These are phyloP conservation scores for Hymenochirus boettgeri DNA, from an alignment of 2,113 vertebrate species.

Conservation along the genomic window DNA sequence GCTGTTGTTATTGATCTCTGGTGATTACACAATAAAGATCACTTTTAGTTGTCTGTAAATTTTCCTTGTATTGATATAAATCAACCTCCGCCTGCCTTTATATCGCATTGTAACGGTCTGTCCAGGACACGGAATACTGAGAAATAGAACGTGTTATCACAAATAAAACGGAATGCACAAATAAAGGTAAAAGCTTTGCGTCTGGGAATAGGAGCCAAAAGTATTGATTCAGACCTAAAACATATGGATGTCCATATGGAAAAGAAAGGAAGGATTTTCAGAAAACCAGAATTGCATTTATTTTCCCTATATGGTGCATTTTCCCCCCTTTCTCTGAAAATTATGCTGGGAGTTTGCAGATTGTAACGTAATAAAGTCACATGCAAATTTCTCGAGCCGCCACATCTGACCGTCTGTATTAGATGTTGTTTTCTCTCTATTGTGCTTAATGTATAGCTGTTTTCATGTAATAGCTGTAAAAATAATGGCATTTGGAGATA, in stretches of 20 bases:
- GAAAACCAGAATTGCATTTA: constrained; percentile 62
- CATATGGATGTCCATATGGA: constrained; percentile 69
- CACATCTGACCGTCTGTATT: constrained; percentile 62
- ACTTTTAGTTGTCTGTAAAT: constrained; percentile 32
- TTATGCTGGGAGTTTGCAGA: constrained; percentile 50
- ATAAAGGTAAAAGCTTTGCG: constrained; percentile 66
- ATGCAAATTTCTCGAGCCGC: constrained; percentile 62
- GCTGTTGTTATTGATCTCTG: constrained; percentile 31
- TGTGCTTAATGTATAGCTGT: constrained; percentile 65
- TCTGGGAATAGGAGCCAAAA: constrained; percentile 62
- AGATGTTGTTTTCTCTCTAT: constrained; percentile 51
- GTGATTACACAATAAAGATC: constrained; percentile 36
- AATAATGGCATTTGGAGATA: too few relatives aligned
- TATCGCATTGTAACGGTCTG: constrained; percentile 14
- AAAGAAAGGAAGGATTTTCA: constrained; percentile 48
- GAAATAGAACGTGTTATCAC: too few relatives aligned
- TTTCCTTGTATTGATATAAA: constrained; percentile 30
- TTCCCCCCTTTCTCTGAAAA: constrained; percentile 47
- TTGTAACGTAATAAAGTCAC: constrained; percentile 63
- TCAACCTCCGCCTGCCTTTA: constrained; percentile 18
- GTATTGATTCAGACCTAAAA: constrained; percentile 67
- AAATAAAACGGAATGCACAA: too few relatives aligned
- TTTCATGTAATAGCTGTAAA: constrained; percentile 71
- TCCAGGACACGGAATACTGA: too few relatives aligned
- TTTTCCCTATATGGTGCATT: constrained; percentile 54